phyloP scores from a whole-genome alignment of 2,113 vertebrate genomes.

The Aleadryas rufinucha region DNA sequence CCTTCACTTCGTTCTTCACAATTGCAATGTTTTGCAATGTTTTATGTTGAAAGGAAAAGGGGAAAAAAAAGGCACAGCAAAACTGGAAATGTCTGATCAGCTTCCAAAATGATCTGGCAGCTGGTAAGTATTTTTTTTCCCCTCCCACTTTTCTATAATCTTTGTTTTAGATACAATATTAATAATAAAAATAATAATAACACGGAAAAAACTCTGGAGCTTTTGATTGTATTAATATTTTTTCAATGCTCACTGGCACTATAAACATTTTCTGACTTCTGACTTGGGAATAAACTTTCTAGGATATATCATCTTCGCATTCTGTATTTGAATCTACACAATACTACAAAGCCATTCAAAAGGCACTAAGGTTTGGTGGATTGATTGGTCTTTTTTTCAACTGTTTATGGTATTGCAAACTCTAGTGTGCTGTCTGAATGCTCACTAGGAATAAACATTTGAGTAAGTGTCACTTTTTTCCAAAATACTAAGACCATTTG shows the following conservation, averaged over 20 bases:
- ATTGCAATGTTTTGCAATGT: not conserved
- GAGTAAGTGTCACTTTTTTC: not conserved
- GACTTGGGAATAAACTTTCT: not conserved
- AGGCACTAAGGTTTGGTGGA: not conserved
- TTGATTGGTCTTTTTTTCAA: not conserved
- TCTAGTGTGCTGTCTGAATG: not conserved
- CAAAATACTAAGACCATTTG: not conserved
- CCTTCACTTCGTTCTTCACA: not conserved
- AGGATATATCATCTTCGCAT: not conserved
- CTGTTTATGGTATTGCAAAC: not conserved
- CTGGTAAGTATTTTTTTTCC: not conserved
- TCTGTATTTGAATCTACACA: not conserved
- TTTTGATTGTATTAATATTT: not conserved
- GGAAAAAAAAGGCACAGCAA: not conserved
- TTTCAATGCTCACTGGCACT: not conserved
- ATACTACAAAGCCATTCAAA: not conserved
- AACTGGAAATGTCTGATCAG: not conserved
- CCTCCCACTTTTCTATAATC: not conserved
- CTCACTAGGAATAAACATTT: not conserved
- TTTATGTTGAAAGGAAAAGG: not conserved
- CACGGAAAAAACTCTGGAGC: not conserved
- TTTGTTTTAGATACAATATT: not conserved
- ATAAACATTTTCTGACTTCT: not conserved
- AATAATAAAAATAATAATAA: not conserved
- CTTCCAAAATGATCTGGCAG: not conserved